phyloP scores from a whole-genome alignment of 37 sponge, comb jelly and placozoan species.

The Axinella damicornis region DNA sequence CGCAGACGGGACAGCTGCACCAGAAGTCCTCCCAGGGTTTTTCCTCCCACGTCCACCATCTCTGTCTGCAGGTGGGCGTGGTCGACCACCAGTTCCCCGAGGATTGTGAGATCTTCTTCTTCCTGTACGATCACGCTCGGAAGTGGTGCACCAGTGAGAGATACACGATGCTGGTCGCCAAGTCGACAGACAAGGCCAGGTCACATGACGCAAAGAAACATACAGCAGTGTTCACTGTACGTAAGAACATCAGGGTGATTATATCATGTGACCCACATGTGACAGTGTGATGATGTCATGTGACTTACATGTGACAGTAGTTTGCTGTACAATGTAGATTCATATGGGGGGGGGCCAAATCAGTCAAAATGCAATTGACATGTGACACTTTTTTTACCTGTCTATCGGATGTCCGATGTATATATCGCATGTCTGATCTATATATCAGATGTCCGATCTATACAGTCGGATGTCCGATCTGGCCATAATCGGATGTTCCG shows the following conservation, averaged over 20 bases:
- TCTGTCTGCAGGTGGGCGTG: conserved; percentile 39
- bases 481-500: no score
- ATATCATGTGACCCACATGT: no score
- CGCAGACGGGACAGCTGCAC: conserved; percentile 26
- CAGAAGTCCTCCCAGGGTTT: neutral
- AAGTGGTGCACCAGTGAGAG: conserved; percentile 31
- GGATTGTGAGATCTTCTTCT: conserved; percentile 54
- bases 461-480: no score
- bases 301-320: no score
- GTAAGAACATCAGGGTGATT: neutral
- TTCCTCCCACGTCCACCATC: conserved; percentile 46
- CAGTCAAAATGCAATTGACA: no score
- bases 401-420: no score
- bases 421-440: no score
- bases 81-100: conserved; percentile 74
- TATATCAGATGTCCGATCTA: no score
- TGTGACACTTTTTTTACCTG: no score
- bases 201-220: neutral
- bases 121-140: conserved; percentile 15
- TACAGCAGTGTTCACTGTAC: neutral
- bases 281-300: no score
- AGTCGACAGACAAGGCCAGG: neutral
- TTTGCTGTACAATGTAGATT: no score
- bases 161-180: neutral
- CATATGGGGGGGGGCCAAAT: no score